Evolutionary conservation across 2,888 invertebrate species (phyloP).

Genomic region (Phortica magna): DNA sequence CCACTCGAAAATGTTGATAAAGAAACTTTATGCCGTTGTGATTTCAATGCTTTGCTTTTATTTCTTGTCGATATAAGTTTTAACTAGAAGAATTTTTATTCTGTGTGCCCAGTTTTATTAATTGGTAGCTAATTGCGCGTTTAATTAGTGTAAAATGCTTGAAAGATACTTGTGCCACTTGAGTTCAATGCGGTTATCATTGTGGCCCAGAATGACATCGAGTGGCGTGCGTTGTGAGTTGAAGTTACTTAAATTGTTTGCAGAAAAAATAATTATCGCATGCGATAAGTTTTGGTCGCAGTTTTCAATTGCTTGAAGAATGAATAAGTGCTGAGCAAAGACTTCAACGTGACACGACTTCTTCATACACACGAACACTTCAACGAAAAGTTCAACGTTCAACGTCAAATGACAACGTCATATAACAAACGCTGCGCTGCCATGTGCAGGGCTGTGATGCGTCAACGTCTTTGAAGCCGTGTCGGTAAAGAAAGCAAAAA

Average conservation of each 20-base stretch:
- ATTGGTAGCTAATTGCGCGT: constrained; percentile 32
- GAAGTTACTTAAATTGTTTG: not conserved
- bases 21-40: not conserved
- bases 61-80: not conserved
- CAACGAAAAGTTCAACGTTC: not conserved
- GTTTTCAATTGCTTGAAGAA: not conserved
- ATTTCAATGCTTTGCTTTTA: constrained; percentile 13
- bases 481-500: constrained; percentile 12
- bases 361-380: not conserved
- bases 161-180: constrained; percentile 4
- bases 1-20: constrained; percentile 2
- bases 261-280: constrained; percentile 7
- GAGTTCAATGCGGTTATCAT: constrained; percentile 11
- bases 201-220: not conserved
- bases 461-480: not conserved
- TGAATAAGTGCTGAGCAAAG: not conserved
- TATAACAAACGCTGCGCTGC: not conserved
- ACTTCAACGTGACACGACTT: not conserved
- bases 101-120: constrained; percentile 12
- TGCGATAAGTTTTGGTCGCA: constrained; percentile 14
- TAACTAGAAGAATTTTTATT: not conserved
- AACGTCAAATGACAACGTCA: not conserved
- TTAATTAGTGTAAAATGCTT: constrained; percentile 37
- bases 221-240: not conserved
- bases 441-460: not conserved